Conservation (phyloP, 2,113 vertebrate species). For the Panthera leo region DNA sequence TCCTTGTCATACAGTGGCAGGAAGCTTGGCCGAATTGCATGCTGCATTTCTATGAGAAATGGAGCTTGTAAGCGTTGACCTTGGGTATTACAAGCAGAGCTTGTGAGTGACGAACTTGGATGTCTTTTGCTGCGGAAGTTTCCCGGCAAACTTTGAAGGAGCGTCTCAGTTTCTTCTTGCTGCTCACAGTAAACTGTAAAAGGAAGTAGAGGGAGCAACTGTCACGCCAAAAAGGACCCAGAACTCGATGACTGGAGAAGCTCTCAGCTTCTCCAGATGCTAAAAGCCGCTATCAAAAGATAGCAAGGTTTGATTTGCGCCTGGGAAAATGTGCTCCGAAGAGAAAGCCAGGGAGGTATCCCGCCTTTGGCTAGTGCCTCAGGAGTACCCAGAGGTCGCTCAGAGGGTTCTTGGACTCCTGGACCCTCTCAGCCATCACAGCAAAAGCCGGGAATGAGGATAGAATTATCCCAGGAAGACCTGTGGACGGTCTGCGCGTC, state of each 20-base stretch:
- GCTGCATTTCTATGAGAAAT: not conserved
- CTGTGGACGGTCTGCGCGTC: not conserved
- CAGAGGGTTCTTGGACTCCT: not conserved
- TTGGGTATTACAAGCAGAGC: not conserved
- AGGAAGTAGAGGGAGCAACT: not conserved
- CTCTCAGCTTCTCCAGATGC: not conserved
- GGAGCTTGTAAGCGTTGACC: not conserved
- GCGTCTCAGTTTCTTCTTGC: not conserved
- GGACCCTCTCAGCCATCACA: not conserved
- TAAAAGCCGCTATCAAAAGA: not conserved
- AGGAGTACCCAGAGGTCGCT: not conserved
- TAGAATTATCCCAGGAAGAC: not conserved
- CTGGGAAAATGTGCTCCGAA: not conserved
- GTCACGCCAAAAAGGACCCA: not conserved
- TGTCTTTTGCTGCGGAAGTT: not conserved
- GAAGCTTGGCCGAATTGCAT: not conserved
- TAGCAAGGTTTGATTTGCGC: not conserved
- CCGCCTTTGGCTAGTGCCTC: not conserved
- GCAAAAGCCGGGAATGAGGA: not conserved
- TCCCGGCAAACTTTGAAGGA: not conserved
- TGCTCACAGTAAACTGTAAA: not conserved
- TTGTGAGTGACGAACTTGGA: not conserved
- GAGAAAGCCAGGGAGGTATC: not conserved
- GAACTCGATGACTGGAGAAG: not conserved
- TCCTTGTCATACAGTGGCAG: not conserved